A percentile compares a stretch with the other conserved stretches of the same genome.
phyloP scores from a whole-genome alignment of 64 coral and sea anemone species.

The Dendronephthya gigantea region DNA sequence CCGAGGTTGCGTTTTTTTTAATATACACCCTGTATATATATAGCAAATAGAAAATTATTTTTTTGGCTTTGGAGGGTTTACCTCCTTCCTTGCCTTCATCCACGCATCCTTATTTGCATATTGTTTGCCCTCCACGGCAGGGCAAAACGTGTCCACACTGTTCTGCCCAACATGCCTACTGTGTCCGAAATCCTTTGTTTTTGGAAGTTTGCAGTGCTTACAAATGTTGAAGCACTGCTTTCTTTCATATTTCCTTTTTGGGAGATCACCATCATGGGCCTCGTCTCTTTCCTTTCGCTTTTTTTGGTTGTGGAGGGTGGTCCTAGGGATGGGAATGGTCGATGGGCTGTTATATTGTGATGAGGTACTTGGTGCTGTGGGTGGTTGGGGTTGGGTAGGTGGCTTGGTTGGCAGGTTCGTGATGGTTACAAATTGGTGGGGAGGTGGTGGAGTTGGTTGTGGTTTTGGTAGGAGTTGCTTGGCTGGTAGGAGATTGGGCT shows the following conservation, averaged over 20 bases:
- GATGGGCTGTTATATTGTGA: background rate
- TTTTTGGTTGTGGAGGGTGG: background rate
- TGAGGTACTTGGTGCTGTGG: background rate
- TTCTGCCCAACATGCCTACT: slow-evolving; percentile 30
- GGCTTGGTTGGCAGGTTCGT: background rate
- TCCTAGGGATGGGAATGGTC: background rate
- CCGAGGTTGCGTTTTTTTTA: too few relatives aligned
- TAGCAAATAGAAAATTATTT: too few relatives aligned
- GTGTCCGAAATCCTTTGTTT: slow-evolving; percentile 40
- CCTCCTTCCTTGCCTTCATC: background rate
- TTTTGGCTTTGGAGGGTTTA: background rate
- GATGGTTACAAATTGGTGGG: background rate
- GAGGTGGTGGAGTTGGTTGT: background rate
- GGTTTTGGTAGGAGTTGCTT: background rate
- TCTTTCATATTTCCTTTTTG: slow-evolving; percentile 15
- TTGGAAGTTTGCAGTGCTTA: background rate
- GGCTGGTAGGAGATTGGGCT: background rate
- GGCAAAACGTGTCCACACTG: slow-evolving; percentile 10
- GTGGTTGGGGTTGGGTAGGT: background rate
- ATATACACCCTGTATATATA: too few relatives aligned
- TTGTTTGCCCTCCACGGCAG: slow-evolving; percentile 8
- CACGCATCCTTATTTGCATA: background rate
- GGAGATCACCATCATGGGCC: background rate
- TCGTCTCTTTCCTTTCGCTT: background rate
- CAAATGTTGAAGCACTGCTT: background rate